phyloP scores from a whole-genome alignment of 2,113 vertebrate genomes.

The Plecotus auritus region DNA sequence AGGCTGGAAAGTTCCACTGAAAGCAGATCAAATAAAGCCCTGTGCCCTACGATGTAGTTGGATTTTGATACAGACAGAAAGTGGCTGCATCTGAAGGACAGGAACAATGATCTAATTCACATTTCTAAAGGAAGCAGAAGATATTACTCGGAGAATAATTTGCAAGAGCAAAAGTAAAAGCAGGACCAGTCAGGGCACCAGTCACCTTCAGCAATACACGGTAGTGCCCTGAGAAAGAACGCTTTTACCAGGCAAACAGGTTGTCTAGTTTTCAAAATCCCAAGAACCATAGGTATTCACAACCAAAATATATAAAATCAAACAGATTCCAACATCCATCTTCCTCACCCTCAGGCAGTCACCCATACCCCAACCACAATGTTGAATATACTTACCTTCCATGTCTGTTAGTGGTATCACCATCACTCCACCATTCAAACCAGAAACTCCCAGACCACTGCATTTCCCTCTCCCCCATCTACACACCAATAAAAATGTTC shows the following conservation, averaged over 20 bases:
- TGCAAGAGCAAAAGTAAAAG: background rate
- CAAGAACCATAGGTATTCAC: background rate
- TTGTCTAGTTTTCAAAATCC: background rate
- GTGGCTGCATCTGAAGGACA: background rate
- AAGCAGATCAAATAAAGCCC: background rate
- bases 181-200: background rate
- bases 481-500: background rate
- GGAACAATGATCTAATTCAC: background rate
- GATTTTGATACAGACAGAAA: background rate
- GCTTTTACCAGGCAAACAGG: background rate
- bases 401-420: background rate
- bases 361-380: too few species aligned
- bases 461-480: background rate
- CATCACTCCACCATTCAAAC: background rate
- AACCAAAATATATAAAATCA: background rate
- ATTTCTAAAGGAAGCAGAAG: background rate
- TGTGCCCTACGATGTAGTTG: background rate
- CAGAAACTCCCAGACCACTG: background rate
- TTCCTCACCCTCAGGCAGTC: background rate
- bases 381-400: constrained; percentile 36
- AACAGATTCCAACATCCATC: background rate
- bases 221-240: background rate
- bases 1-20: fast-evolving
- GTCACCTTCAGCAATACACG: background rate
- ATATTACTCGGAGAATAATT: background rate